Conservation (phyloP, 2,797 vertebrate genomes). For the Tapera naevia region DNA sequence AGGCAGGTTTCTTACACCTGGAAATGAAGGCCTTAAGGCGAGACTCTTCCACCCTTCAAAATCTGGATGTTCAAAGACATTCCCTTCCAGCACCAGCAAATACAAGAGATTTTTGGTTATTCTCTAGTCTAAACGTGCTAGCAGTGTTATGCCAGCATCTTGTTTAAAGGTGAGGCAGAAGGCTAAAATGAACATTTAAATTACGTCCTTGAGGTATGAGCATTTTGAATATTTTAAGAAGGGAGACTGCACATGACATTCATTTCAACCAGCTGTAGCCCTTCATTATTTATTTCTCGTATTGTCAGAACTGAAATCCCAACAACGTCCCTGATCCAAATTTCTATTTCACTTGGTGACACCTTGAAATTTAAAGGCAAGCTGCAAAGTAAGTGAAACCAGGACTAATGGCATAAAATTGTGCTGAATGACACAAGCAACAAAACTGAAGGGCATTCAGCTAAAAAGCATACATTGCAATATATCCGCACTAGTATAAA, state of each 20-base stretch:
- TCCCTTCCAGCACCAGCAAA: neutral
- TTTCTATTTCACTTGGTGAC: neutral
- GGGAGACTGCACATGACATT: neutral
- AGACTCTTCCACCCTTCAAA: neutral
- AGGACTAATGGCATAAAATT: neutral
- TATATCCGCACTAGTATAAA: neutral
- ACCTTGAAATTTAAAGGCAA: neutral
- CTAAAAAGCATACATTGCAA: neutral
- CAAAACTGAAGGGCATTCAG: neutral
- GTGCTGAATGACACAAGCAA: neutral
- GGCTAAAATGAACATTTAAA: constrained; percentile 49
- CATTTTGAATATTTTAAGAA: constrained; percentile 52
- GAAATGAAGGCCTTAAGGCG: neutral
- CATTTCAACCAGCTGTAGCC: neutral
- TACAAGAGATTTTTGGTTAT: neutral
- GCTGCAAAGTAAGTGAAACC: neutral
- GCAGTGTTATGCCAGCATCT: neutral
- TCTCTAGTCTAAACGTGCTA: neutral
- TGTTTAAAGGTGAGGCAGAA: constrained; percentile 34
- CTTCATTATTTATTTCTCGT: neutral
- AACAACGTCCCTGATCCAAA: neutral
- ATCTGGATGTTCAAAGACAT: neutral
- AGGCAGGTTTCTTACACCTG: neutral
- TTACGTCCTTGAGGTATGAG: neutral
- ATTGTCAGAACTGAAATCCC: neutral